Conservation (phyloP, 2,888 invertebrate species). For the Acleris emargana region DNA sequence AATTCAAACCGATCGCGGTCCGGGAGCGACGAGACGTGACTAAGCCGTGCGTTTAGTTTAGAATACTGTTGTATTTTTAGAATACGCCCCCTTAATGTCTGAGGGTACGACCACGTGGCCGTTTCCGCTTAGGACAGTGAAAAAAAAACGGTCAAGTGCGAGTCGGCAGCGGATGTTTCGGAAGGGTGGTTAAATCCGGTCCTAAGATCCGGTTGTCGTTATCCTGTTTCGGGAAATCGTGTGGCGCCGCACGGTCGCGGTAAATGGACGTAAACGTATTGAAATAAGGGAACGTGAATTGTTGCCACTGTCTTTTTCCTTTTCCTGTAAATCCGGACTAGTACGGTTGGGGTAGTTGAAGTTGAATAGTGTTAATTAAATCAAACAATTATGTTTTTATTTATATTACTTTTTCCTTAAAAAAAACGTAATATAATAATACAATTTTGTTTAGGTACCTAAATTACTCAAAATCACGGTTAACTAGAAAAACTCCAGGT, state of each 20-base stretch:
- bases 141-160: conserved; percentile 34
- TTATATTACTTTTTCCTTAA: too few relatives aligned
- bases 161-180: conserved; percentile 16
- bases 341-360: too few relatives aligned
- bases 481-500: too few relatives aligned
- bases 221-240: conserved; percentile 12
- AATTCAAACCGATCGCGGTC: conserved; percentile 47
- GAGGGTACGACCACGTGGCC: conserved; percentile 44
- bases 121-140: conserved; percentile 25
- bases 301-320: too few relatives aligned
- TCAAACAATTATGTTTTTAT: too few relatives aligned
- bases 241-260: background rate
- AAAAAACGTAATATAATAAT: too few relatives aligned
- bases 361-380: too few relatives aligned
- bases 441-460: too few relatives aligned
- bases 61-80: conserved; percentile 75
- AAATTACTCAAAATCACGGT: too few relatives aligned
- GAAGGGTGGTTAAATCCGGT: conserved; percentile 8
- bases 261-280: background rate
- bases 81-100: conserved; percentile 74
- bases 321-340: too few relatives aligned
- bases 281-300: background rate
- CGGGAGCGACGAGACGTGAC: conserved; percentile 63
- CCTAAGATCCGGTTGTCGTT: conserved; percentile 17
- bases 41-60: conserved; percentile 54